These are phyloP conservation scores for Coturnix japonica DNA, from an alignment of 2,113 vertebrate genomes.

Conservation along the genomic window DNA sequence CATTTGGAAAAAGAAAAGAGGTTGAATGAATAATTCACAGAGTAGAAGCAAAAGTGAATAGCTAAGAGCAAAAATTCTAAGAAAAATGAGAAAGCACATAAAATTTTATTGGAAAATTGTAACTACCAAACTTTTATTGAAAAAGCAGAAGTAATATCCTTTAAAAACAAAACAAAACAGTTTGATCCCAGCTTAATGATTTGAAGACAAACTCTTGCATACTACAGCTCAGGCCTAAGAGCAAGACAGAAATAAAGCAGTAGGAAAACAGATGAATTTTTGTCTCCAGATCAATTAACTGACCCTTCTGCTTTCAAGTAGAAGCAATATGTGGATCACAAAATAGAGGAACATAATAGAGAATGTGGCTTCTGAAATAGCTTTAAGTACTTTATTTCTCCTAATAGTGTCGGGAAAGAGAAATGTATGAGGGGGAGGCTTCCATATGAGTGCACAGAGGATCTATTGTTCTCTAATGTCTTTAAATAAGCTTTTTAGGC, in stretches of 20 bases:
- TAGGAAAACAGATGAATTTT: not conserved
- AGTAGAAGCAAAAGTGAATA: not conserved
- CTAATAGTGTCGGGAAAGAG: constrained; percentile 29
- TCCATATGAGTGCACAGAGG: constrained; percentile 49
- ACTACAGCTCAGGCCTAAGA: not conserved
- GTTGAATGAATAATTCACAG: not conserved
- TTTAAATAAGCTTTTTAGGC: constrained; percentile 69
- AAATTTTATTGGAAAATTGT: not conserved
- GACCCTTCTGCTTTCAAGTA: not conserved
- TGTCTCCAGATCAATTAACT: not conserved
- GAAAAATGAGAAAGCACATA: not conserved
- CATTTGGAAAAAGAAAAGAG: not conserved
- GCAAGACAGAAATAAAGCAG: not conserved
- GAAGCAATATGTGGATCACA: constrained; percentile 1
- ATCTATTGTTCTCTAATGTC: constrained; percentile 70
- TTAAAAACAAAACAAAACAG: not conserved
- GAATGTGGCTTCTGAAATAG: constrained; percentile 56
- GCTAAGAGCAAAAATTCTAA: not conserved
- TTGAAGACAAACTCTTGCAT: not conserved
- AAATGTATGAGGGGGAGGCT: constrained; percentile 58
- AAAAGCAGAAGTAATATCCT: not conserved
- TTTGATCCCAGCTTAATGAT: not conserved
- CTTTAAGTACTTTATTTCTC: constrained; percentile 26
- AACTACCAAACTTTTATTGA: not conserved
- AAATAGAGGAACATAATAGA: constrained; percentile 32